Base-by-base conservation (phyloP, 2,113 vertebrate species). In the Oenanthe oenanthe region DNA sequence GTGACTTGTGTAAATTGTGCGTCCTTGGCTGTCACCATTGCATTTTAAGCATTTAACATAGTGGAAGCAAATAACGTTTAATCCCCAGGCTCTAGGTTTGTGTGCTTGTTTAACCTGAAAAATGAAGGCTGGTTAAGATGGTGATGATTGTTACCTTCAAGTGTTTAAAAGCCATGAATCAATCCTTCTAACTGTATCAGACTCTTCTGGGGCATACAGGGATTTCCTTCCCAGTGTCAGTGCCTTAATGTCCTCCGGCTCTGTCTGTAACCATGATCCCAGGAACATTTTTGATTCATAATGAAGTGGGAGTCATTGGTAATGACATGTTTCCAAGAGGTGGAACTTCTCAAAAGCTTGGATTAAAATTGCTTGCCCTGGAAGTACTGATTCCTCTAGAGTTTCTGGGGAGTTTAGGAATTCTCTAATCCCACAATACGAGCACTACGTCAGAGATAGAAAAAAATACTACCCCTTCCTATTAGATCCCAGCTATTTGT, bases 201-300 rank as follows among this genome's bases (percentile, higher is more conserved):
- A 60, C 8, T 16, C 18, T 47, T 82, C 7, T 4, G 31, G 3
- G 9, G 14, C 8, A 0, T 7, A 4, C 8, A 6, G 42, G 29
- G 40, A 4, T 18, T 73, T 91, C 36, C n/a, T 86, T 77, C 40
- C 56, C 2, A 3, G 14, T 42, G 24, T 32, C 17, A 31, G 7
- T 53, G 16, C 32, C 19, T 71, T 74, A 17, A 5, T 71, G 38
- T 77, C 71, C 29, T 75, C 50, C 61, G 38, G n/a, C 42, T 89
- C 48, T 1, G 0, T 51, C 47, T 73, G 28, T 53, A 74, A 47
- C 61, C 14, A 5, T 10, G 56, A 60, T 31, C 47, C 29, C 9
- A 6, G 67, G 45, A 84, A 42, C 7, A 42, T 70, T 28, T 62
- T 42, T 65, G 15, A 3, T 77, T 66, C 53, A 70, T 75, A 70